Base-by-base conservation (phyloP, 1,140 invertebrate genomes). In the Sarcophaga bullata region DNA sequence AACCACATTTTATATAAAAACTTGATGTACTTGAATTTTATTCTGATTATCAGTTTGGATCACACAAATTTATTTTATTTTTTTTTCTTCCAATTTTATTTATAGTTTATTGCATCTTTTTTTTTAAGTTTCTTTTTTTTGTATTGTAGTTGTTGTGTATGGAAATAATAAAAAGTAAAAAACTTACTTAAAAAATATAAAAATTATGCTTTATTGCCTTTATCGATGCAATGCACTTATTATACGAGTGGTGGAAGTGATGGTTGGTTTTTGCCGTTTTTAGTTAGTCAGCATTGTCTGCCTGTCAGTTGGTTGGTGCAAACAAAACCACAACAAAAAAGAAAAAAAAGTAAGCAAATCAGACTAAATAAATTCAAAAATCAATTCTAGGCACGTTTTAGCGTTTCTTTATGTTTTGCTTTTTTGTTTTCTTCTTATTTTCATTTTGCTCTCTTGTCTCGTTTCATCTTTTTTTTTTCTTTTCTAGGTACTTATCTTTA, bases 11-110 rank as follows among this genome's bases (percentile, higher is more conserved):
- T 37, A 37, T 37, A 19, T 68, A 58, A 68, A 68, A 68, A 68
- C 62, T 68, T 68, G 62, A 68, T 68, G 62, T 68, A 68, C 62
- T 68, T 76, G 46, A 50, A 50, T 76, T 47, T 76, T 76, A 76
- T 76, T 76, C n/a, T 76, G 73, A 76, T 76, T 76, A 48, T 75
- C 25, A 76, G 8, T 76, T 76, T 76, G 25, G 25, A 37, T 37
- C 25, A 37, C 1, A 37, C 1, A 37, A 37, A 11, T 48, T 76
- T 76, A n/a, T 76, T 6, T 75, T 17, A 37, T 47, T 48, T 76
- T 76, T 48, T 76, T 6, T 75, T 17, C 10, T 76, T 75, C 8
- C n/a, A 46, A 46, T 75, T 75, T 48, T 10, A 75, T 75, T 75
- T 75, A 46, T 75, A 48, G 47, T 75, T 75, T 75, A 46, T 75